phyloP scores from a whole-genome alignment of 2,797 vertebrate genomes.

The Telmatherina bonti region DNA sequence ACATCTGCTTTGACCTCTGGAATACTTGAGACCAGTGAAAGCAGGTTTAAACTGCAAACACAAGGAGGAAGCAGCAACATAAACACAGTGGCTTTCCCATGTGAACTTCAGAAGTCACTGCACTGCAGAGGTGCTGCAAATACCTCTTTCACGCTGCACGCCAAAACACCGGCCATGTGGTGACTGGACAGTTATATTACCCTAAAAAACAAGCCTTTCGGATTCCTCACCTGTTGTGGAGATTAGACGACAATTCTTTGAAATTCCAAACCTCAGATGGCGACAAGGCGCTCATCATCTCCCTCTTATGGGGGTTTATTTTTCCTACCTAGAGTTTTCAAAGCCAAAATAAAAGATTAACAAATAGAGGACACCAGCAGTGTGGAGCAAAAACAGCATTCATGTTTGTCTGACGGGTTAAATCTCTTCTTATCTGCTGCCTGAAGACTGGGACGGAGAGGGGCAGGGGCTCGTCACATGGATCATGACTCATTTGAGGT shows the following conservation, averaged over 20 bases:
- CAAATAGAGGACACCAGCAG: constrained; percentile 28
- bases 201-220: constrained; percentile 64
- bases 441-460: constrained; percentile 1
- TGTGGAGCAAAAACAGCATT: constrained; percentile 28
- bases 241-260: constrained; percentile 73
- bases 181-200: constrained; percentile 55
- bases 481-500: constrained; percentile 67
- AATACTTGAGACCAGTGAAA: not conserved
- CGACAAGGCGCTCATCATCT: constrained; percentile 73
- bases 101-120: constrained; percentile 26
- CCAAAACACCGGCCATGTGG: constrained; percentile 51
- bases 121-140: constrained; percentile 29
- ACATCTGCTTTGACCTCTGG: not conserved
- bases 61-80: not conserved
- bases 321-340: constrained; percentile 53
- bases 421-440: constrained; percentile 28
- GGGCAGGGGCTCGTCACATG: constrained; percentile 14
- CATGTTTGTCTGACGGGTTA: constrained; percentile 25
- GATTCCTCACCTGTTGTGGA: constrained; percentile 77
- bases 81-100: not conserved
- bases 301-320: constrained; percentile 48
- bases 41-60: not conserved
- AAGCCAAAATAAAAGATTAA: constrained; percentile 59
- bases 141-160: constrained; percentile 36
- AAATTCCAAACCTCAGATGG: constrained; percentile 75